Conservation (phyloP, 2,113 vertebrate species). For the Thinocorus orbignyianus region DNA sequence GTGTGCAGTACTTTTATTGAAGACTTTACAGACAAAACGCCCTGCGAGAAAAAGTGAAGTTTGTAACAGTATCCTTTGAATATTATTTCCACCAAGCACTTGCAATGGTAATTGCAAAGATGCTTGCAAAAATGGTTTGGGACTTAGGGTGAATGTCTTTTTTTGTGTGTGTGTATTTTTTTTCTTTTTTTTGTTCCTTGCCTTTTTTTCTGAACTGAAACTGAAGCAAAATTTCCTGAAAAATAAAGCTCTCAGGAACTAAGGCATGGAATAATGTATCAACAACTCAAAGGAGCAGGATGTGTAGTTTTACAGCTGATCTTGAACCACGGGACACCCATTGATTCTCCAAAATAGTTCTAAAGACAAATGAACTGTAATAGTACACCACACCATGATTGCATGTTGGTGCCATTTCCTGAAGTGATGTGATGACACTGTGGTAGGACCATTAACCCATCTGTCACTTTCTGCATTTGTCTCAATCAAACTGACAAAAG, state of each 20-base stretch:
- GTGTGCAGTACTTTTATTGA: not conserved
- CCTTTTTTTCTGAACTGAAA: not conserved
- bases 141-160: not conserved
- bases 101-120: not conserved
- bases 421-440: not conserved
- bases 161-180: not conserved
- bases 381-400: not conserved
- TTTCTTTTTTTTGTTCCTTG: not conserved
- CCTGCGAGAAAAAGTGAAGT: not conserved
- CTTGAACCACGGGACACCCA: not conserved
- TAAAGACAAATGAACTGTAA: constrained; percentile 4
- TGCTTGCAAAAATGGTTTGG: not conserved
- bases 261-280: not conserved
- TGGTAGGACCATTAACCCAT: constrained; percentile 22
- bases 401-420: not conserved
- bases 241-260: not conserved
- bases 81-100: not conserved
- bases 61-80: not conserved
- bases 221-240: not conserved
- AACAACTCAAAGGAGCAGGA: not conserved
- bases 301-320: not conserved
- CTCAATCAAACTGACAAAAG: constrained; percentile 31
- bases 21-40: not conserved
- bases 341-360: not conserved
- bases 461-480: constrained; percentile 34